Evolutionary conservation across 1,140 invertebrate species (phyloP), one percentile per base, ranked within the genome.

Genomic region (Epicauta chinensis): DNA sequence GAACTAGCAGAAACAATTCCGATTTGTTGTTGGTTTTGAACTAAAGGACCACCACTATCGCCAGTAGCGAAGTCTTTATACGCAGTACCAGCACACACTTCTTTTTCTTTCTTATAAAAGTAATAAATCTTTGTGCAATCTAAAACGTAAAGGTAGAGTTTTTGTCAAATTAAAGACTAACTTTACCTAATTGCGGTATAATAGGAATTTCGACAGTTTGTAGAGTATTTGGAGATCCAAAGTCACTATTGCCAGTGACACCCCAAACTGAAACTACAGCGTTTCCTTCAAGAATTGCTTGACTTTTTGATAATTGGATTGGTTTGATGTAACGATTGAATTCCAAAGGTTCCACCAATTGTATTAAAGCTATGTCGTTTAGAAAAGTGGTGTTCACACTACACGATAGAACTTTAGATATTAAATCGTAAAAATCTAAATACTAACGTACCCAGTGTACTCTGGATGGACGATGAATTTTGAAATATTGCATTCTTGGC

Each of bases 281-380:
- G 39, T 57, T 46, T 9, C 65, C 67, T 9, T 34, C 14, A 31
- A 7, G 23, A 23, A 5, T 7, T 5, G 7, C 2, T 2, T 7
- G 4, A 23, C 23, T 23, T 23, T 11, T 72, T 72, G 4, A 75
- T 56, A 85, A 59, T 0, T 55, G 45, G 9, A 82, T 70, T 0
- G 76, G 61, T 1, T 72, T 64, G 0, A 87, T 75, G 32, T 61
- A 63, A 12, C 76, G 59, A 54, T 73, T 77, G 40, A 78, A 75
- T 2, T 55, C 60, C 17, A 86, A 61, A 1, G 78, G 72, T 12
- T 65, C 70, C 4, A 67, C 69, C 12, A 84, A 62, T 49, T 72
- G 73, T 12, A 86, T 60, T 0, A 87, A 36, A 31, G 80, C 82
- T 38, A 87, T 80, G 56, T 88, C 85, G 51, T 80, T 73, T 38